Percentiles rank a stretch among this genome's conserved stretches.
Evolutionary conservation across 2,888 invertebrate genomes (phyloP).

Genomic region (Diaprepes abbreviatus): DNA sequence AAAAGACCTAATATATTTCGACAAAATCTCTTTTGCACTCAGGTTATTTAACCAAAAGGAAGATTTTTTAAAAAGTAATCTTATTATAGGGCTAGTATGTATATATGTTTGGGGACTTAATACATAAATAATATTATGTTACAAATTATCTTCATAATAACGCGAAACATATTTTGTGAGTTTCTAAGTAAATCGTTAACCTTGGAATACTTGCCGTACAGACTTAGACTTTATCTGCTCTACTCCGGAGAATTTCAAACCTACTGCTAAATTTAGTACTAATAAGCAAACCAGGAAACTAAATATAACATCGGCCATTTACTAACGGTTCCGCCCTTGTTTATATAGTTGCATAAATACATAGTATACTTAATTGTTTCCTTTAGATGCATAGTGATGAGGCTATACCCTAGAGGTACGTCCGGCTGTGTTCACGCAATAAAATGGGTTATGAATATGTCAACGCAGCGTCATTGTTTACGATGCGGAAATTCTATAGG

Average conservation of each 20-base stretch:
- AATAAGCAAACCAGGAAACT: conserved; percentile 1
- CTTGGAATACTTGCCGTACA: too few species aligned
- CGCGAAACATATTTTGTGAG: too few species aligned
- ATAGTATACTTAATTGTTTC: conserved; percentile 44
- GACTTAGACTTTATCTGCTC: too few species aligned
- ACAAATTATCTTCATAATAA: too few species aligned
- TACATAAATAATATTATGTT: too few species aligned
- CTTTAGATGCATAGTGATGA: conserved; percentile 44
- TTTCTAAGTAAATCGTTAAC: too few species aligned
- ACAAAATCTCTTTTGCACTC: too few species aligned
- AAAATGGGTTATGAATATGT: conserved; percentile 48
- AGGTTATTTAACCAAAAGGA: too few species aligned
- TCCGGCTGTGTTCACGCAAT: conserved; percentile 40
- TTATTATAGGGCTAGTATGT: too few species aligned
- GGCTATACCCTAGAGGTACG: conserved; percentile 38
- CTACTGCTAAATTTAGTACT: background rate
- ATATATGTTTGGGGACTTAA: too few species aligned
- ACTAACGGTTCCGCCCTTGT: conserved; percentile 16
- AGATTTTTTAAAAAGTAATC: too few species aligned
- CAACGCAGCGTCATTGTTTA: conserved; percentile 47
- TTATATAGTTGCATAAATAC: conserved; percentile 48
- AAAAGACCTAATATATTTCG: too few species aligned
- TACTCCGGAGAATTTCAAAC: background rate
- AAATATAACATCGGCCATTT: background rate
- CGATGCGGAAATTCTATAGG: conserved; percentile 37